Conservation (phyloP, 2,888 invertebrate species). For the Lithosia quadra region DNA sequence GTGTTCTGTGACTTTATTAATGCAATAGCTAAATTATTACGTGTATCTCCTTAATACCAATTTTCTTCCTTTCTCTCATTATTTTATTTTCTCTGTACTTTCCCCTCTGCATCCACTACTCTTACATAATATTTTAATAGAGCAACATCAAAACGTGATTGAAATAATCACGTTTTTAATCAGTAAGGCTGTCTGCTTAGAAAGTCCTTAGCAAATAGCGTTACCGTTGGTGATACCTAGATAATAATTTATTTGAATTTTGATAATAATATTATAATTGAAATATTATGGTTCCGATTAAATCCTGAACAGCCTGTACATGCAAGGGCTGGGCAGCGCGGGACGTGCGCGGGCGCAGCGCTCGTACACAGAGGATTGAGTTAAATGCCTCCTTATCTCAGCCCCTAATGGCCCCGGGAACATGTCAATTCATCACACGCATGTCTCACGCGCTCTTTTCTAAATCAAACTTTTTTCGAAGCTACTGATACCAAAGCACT, state of each 20-base stretch:
- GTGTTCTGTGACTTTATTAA: too few relatives aligned
- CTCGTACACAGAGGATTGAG: conserved; percentile 75
- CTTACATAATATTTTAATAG: too few relatives aligned
- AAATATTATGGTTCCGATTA: not conserved
- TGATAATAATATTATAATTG: not conserved
- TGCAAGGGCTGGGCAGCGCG: conserved; percentile 10
- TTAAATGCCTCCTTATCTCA: conserved; percentile 83
- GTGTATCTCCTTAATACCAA: too few relatives aligned
- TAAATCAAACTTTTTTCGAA: conserved; percentile 63
- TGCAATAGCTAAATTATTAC: too few relatives aligned
- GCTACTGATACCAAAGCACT: conserved; percentile 23
- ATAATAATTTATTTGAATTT: not conserved
- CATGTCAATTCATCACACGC: conserved; percentile 85
- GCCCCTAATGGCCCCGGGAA: conserved; percentile 80
- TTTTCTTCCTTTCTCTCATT: too few relatives aligned
- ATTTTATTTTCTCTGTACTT: too few relatives aligned
- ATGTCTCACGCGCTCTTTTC: conserved; percentile 67
- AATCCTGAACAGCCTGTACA: conserved; percentile 36
- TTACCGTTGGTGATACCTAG: not conserved
- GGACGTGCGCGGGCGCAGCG: conserved; percentile 32
- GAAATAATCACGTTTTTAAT: not conserved
- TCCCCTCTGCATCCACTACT: too few relatives aligned
- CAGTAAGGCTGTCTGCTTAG: not conserved
- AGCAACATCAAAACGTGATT: too few relatives aligned
- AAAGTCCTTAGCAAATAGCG: not conserved